phyloP scores from a whole-genome alignment of 1,140 invertebrate species.

The Drosophila auraria region DNA sequence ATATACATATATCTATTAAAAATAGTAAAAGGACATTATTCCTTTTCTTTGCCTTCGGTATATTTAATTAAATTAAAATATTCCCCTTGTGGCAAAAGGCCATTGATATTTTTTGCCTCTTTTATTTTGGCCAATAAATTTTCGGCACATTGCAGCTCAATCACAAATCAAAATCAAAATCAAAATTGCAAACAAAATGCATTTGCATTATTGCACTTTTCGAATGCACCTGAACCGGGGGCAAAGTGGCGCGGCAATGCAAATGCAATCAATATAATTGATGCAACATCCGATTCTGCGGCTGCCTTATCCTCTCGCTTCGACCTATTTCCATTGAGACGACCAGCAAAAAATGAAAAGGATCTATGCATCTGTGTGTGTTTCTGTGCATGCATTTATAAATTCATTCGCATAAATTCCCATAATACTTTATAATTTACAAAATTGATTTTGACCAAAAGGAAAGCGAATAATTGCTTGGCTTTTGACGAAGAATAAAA shows the following conservation, averaged over 20 bases:
- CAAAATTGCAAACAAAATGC: slow-evolving; percentile 43
- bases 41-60: background rate
- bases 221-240: background rate
- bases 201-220: slow-evolving; percentile 55
- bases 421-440: slow-evolving; percentile 47
- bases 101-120: background rate
- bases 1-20: too few species aligned
- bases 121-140: slow-evolving; percentile 43
- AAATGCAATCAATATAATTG: slow-evolving; percentile 57
- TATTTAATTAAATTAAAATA: slow-evolving; percentile 22
- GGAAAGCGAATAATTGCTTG: slow-evolving; percentile 37
- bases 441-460: slow-evolving; percentile 47
- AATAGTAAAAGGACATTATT: too few species aligned
- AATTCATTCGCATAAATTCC: slow-evolving; percentile 30
- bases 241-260: slow-evolving; percentile 20
- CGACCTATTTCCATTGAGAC: slow-evolving; percentile 33
- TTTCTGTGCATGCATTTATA: slow-evolving; percentile 24
- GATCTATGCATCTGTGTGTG: slow-evolving; percentile 3
- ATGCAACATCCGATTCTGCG: slow-evolving; percentile 38
- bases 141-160: slow-evolving; percentile 26
- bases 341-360: slow-evolving; percentile 28
- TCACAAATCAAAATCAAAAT: slow-evolving; percentile 23
- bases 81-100: background rate
- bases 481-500: background rate
- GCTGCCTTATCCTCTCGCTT: background rate